These are phyloP conservation scores for Axis porcinus DNA, from an alignment of 2,113 vertebrate genomes.

Conservation along the genomic window DNA sequence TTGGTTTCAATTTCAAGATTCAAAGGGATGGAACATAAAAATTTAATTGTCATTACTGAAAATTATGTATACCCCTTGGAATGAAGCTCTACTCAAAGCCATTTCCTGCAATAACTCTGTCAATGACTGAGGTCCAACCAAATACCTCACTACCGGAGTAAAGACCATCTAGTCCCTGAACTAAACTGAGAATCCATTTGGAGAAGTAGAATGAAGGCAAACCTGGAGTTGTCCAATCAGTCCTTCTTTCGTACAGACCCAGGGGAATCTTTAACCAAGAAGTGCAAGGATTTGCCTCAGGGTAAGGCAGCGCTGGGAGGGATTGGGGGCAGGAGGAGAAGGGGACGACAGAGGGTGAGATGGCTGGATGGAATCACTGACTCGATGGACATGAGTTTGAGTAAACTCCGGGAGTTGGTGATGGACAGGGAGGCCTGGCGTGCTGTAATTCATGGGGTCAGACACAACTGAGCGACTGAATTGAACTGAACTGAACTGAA, in stretches of 20 bases:
- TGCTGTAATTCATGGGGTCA: too few species aligned
- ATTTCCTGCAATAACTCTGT: background rate
- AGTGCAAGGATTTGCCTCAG: background rate
- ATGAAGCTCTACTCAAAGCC: background rate
- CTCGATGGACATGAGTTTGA: too few species aligned
- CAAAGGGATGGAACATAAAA: background rate
- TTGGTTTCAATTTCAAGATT: conserved; percentile 22
- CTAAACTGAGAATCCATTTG: background rate
- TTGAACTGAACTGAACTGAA: too few species aligned
- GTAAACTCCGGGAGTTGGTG: too few species aligned
- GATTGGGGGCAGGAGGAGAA: too few species aligned
- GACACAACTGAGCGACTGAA: too few species aligned
- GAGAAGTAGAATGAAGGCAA: background rate
- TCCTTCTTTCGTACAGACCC: background rate
- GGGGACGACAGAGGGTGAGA: too few species aligned
- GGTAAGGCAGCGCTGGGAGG: background rate
- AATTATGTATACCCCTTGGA: background rate
- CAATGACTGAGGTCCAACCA: background rate
- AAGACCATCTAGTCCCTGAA: background rate
- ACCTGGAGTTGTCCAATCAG: background rate
- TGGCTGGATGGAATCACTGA: too few species aligned
- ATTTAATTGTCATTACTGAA: background rate
- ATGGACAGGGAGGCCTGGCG: too few species aligned
- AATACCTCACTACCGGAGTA: background rate
- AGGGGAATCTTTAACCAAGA: background rate